These are phyloP conservation scores for Anoplopoma fimbria DNA, from an alignment of 2,113 vertebrate genomes.

Conservation along the genomic window DNA sequence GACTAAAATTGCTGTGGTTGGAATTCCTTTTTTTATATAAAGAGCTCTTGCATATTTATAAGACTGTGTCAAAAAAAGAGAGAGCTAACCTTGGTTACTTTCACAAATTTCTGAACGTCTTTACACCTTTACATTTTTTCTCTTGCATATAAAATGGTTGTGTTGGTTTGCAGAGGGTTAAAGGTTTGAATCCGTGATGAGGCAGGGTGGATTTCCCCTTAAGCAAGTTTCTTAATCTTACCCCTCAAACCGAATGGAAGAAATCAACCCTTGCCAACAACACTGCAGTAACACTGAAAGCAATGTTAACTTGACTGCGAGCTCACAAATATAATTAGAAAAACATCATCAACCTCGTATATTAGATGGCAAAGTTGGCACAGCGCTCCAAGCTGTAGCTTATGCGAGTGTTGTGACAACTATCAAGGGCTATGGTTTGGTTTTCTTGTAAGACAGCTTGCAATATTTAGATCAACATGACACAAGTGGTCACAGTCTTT, in stretches of 20 bases:
- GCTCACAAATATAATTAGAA: constrained; percentile 62
- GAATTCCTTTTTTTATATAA: constrained; percentile 71
- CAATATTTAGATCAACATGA: constrained; percentile 50
- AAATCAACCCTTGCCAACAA: constrained; percentile 34
- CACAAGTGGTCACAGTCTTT: constrained; percentile 47
- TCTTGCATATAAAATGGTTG: constrained; percentile 58
- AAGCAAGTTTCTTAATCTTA: constrained; percentile 54
- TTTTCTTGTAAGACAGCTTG: constrained; percentile 42
- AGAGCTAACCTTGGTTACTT: constrained; percentile 77
- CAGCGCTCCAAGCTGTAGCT: constrained; percentile 20
- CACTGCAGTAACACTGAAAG: constrained; percentile 33
- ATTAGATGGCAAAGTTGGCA: constrained; percentile 67
- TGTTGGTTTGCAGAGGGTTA: constrained; percentile 37
- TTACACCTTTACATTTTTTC: constrained; percentile 49
- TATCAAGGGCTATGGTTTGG: constrained; percentile 40
- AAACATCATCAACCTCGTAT: constrained; percentile 59
- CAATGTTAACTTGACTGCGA: constrained; percentile 39
- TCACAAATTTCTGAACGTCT: constrained; percentile 60
- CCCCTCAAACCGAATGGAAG: constrained; percentile 39
- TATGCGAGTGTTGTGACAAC: constrained; percentile 42
- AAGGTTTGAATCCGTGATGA: constrained; percentile 50
- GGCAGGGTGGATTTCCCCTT: constrained; percentile 31
- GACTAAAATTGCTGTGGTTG: constrained; percentile 76
- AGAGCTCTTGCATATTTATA: constrained; percentile 81
- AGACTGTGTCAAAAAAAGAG: constrained; percentile 74